Evolutionary conservation across 2,888 invertebrate genomes (phyloP), one percentile per base, ranked within the genome.

Genomic region (Drosophila kanekoi): DNA sequence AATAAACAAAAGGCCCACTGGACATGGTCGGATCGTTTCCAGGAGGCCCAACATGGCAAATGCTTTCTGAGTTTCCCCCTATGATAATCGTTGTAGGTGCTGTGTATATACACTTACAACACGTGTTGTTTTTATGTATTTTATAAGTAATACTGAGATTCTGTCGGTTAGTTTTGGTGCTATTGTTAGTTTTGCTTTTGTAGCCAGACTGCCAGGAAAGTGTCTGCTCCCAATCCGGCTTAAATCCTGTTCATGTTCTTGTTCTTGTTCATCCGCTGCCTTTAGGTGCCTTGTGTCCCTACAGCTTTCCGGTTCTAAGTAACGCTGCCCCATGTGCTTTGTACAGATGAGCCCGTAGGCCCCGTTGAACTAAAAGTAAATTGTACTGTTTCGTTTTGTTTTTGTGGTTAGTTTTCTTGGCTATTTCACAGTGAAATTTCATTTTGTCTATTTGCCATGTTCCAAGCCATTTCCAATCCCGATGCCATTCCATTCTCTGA

Each of bases 111-210:
- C 44, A 53, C 62, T 10, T 23, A 28, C 28, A 56, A 16, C 44
- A 16, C 45, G 53, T 48, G 54, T 13, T 18, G 18, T 45, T n/a
- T n/a, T n/a, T 37, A 37, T 68, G 44, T 68, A 41, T 51, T 43
- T 82, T 59, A 57, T 82, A 73, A 77, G 65, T 85, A 85, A 85
- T 85, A 85, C 85, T 85, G 85, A 85, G 85, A 85, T 85, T 85
- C 85, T 81, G 77, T 72, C 79, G 67, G 73, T 75, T 86, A 73
- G 85, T 74, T 74, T 81, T 83, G 37, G 43, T 37, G 51, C 65
- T 64, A 51, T 60, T 60, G 61, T 38, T 43, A 37, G 14, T 14
- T 43, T n/a, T 44, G 13, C 13, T 16, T 13, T 20, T 2, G 23
- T 23, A 28, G 20, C 37, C 33, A 38, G 20, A n/a, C n/a, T n/a